Evolutionary conservation across 2,888 invertebrate species (phyloP), one percentile per base, ranked within the genome.

Genomic region (Plagodis pulveraria): DNA sequence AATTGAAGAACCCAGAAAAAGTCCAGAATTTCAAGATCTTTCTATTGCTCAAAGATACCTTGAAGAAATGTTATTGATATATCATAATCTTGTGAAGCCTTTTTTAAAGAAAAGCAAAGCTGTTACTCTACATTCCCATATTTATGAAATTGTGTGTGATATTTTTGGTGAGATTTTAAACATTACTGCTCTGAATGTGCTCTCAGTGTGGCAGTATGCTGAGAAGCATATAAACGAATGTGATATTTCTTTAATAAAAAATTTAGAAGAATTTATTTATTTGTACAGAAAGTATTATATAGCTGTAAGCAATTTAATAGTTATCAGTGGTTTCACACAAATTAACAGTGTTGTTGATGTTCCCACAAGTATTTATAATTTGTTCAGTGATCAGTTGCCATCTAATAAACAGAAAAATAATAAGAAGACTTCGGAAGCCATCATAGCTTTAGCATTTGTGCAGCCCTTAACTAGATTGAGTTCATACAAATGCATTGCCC

Each of bases 251-350:
- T 94, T 96, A 74, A 93, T 96, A 71, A 94, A 95, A 78, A 94
- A 95, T 86, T 93, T 94, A 77, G 95, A 96, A 74, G 96, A 96
- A 85, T 95, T 94, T 85, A 94, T 96, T 77, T 93, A 94, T 78
- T 93, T 96, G 63, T 96, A 96, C 80, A 95, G 94, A 81, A 94
- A 94, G 80, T 96, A 96, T 90, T 93, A 95, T 47, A 92, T 94
- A 84, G 94, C 94, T 71, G 93, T 96, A 80, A 96, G 96, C 83
- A 95, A 96, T 93, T 93, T 96, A 65, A 95, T 95, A 76, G 95
- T 96, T 70, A 92, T 96, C 64, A 94, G 95, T 75, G 96, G 96
- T 40, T 96, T 96, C 76, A 78, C 89, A 45, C 94, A 95, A 70
- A 95, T 96, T 56, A 94, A 95, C 65, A 94, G 93, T 80, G 78